Base-by-base conservation (phyloP, 2,888 invertebrate species). In the Leptogaster cylindrica region DNA sequence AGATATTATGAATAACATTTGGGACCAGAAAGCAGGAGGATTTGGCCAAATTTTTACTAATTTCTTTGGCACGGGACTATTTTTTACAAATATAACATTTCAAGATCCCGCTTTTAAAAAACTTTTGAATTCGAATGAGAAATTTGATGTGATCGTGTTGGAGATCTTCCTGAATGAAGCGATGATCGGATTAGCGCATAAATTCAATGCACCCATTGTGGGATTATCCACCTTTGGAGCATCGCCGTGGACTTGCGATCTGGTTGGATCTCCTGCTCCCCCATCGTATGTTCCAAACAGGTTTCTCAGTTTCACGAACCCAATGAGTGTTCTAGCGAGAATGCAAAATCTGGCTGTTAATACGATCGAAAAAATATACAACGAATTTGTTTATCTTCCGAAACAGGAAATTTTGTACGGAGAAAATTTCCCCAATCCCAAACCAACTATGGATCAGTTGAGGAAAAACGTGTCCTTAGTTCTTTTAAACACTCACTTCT, bases 151-250 rank as follows among this genome's bases (percentile, higher is more conserved):
- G 0, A 76, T 82, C 3, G 75, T 83, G 8, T 71, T 73, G 46
- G 81, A 82, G 65, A 74, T 79, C 1, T 82, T 81, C 64, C 70
- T 80, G 0, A 76, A 75, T 31, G 82, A 83, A 67, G 80, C 81
- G 0, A 72, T 79, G 0, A 76, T 77, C 7, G 82, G 81, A 0
- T 71, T 77, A 7, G 74, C 74, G 2, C 73, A 74, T 28, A 71
- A 75, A 48, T 73, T 75, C 67, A 73, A 75, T 51, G 73, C 74
- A 3, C 75, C 76, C 3, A 36, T 75, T 8, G 71, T 78, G 23
- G 68, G 74, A 0, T 66, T 77, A 6, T 71, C 71, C 20, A 69
- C 72, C 14, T 65, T 71, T 20, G 70, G 69, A 1, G 66, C 70
- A 20, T 55, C 67, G 7, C 41, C 61, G 18, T 71, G 69, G 68